Evolutionary conservation across 2,113 vertebrate genomes (phyloP), one percentile per base, ranked within the genome.

Genomic region (Psilopsiagon aymara): DNA sequence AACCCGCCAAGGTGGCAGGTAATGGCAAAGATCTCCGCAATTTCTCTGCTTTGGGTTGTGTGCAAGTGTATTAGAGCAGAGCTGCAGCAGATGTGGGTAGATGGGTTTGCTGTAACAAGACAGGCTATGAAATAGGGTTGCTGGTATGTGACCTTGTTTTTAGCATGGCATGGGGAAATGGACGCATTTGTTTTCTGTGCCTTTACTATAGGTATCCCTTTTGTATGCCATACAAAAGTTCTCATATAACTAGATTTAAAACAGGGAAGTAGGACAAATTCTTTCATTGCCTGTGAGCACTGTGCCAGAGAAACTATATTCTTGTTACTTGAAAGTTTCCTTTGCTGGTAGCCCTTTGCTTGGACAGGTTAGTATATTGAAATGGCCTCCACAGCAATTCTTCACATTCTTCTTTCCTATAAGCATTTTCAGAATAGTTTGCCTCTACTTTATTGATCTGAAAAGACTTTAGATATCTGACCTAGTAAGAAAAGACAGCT

Each of bases 401-500:
- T 77, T 94, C 24, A 88, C 7, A 7, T n/a, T n/a, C 24, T 41
- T 92, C 37, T 93, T 55, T 77, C 31, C 12, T 29, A 69, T 44
- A 85, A 82, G 21, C 11, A 46, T 10, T 88, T 94, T 29, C 37
- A 86, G 9, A 25, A 62, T 27, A 79, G 9, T 46, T 95, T 93
- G 3, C 13, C 10, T 80, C 49, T 88, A 44, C 1, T 63, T 82
- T 78, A 57, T 86, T 74, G 35, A 88, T 86, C 53, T 77, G 60
- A 77, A 88, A 77, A 80, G 11, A 20, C 79, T 63, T 90, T 74
- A 86, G 88, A 74, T 94, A 81, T 90, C 66, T 77, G 75, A 92
- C 59, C 31, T 77, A 77, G 41, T 41, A 70, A 69, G 24, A 66
- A 74, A 66, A 94, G 64, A 5, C 3, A 2, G 21, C 60, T 11